Evolutionary conservation across 2,797 vertebrate species (phyloP), one percentile per base, ranked within the genome.

Genomic region (Galagoides demidoff): DNA sequence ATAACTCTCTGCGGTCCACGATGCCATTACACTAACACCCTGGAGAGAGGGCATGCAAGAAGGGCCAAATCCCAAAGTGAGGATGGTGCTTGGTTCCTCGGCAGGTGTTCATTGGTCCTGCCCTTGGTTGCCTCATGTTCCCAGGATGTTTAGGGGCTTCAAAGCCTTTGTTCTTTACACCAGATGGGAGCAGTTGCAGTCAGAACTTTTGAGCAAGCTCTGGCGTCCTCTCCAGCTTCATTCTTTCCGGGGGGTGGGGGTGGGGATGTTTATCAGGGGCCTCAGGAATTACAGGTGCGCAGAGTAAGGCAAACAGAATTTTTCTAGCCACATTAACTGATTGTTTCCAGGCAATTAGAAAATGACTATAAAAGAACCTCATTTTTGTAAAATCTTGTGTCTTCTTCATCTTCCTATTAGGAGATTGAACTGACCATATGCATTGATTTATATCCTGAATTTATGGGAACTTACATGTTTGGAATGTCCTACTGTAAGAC

Each of bases 401-500:
- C 97, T 70, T 96, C 87, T 73, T 97, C 92, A 57, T 95, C 96
- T 95, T 96, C 85, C 55, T 55, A 76, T 45, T 52, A 95, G 85
- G 95, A 97, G 93, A 94, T 77, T 95, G 95, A 95, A 95, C 81
- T 96, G 97, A 95, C 89, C 71, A 7, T 16, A 27, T 7, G 22
- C 94, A 81, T 71, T 97, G 97, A 98, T 97, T 92, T 97, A 64
- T 97, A 85, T 86, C 90, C 93, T 97, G 97, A 98, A 78, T 95
- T 94, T 84, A 61, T 95, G 97, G 96, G 93, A 97, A 98, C 85
- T 71, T 90, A 64, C 20, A 52, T 86, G 87, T 97, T 95, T 97
- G 96, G 85, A 96, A 97, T 90, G 68, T 92, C 97, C 97, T 96
- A 96, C 97, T 98, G 93, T 98, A 95, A 98, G 97, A 98, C 57